phyloP scores from a whole-genome alignment of 2,797 vertebrate species.

The Chanos chanos region DNA sequence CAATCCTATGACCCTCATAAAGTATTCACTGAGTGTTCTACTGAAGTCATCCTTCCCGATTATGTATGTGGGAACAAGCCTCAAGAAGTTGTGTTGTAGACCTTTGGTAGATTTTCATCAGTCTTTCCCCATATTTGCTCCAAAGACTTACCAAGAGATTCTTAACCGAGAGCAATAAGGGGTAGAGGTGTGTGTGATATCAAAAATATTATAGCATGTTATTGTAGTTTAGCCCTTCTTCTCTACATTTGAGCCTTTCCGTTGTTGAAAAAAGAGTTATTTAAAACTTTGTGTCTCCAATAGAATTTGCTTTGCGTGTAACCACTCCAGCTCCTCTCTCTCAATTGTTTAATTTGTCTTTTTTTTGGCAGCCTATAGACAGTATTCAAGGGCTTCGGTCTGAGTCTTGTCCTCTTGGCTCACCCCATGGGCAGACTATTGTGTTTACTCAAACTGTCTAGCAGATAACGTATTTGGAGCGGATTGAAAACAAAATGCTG shows the following conservation, averaged over 20 bases:
- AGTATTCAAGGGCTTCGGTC: background rate
- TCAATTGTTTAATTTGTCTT: background rate
- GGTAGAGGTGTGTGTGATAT: no score
- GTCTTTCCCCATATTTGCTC: no score
- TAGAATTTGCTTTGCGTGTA: no score
- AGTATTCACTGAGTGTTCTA: conserved; percentile 1
- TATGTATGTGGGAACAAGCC: background rate
- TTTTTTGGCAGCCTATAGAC: background rate
- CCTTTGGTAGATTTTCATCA: background rate
- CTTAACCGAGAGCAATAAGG: no score
- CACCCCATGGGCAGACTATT: conserved; percentile 29
- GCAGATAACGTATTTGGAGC: conserved; percentile 42
- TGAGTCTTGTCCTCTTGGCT: conserved; percentile 16
- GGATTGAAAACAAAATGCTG: conserved; percentile 36
- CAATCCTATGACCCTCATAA: conserved; percentile 1
- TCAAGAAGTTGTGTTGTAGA: background rate
- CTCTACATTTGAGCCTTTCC: no score
- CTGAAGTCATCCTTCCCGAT: background rate
- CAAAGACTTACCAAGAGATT: no score
- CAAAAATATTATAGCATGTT: no score
- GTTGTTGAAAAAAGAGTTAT: no score
- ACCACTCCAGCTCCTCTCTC: no score
- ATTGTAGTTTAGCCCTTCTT: no score
- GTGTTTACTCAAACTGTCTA: conserved; percentile 48
- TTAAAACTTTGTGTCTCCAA: no score